Percentiles rank a stretch among this genome's conserved stretches.
These are phyloP conservation scores for Melolontha melolontha DNA, from an alignment of 2,888 invertebrate genomes.

Conservation along the genomic window DNA sequence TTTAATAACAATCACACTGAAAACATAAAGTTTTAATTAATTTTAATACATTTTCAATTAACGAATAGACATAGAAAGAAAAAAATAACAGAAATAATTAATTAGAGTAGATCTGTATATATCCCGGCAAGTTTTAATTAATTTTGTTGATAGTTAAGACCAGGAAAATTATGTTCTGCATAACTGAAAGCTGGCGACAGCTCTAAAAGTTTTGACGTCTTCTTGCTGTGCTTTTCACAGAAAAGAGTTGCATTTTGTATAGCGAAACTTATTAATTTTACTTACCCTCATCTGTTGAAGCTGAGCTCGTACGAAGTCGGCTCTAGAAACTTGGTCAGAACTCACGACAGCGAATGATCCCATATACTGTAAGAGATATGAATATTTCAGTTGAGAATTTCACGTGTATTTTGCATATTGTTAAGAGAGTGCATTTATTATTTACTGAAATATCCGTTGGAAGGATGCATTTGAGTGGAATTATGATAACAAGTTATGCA, in stretches of 20 bases:
- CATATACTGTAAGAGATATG: constrained; percentile 75
- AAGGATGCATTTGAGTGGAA: too few relatives aligned
- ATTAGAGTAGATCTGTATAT: constrained; percentile 4
- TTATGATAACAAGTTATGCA: too few relatives aligned
- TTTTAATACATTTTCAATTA: constrained; percentile 2
- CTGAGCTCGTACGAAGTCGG: constrained; percentile 74
- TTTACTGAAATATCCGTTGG: not conserved
- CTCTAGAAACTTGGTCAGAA: constrained; percentile 74
- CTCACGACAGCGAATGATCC: constrained; percentile 82
- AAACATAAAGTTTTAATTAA: not conserved
- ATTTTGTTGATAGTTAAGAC: constrained; percentile 28
- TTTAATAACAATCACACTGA: too few relatives aligned
- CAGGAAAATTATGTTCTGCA: constrained; percentile 25
- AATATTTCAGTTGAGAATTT: constrained; percentile 8
- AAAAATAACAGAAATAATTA: constrained; percentile 16
- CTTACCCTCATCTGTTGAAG: constrained; percentile 74
- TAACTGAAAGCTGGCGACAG: constrained; percentile 32
- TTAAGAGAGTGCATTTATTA: constrained; percentile 7
- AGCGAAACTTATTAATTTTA: constrained; percentile 45
- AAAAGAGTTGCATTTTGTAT: constrained; percentile 36
- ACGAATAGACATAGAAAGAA: constrained; percentile 7
- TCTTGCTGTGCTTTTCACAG: constrained; percentile 2
- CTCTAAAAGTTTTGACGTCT: constrained; percentile 14
- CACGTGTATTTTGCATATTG: constrained; percentile 14
- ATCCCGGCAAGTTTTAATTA: constrained; percentile 29